These are phyloP conservation scores for Eupristina koningsbergeri DNA, from an alignment of 1,140 invertebrate species.

Conservation along the genomic window DNA sequence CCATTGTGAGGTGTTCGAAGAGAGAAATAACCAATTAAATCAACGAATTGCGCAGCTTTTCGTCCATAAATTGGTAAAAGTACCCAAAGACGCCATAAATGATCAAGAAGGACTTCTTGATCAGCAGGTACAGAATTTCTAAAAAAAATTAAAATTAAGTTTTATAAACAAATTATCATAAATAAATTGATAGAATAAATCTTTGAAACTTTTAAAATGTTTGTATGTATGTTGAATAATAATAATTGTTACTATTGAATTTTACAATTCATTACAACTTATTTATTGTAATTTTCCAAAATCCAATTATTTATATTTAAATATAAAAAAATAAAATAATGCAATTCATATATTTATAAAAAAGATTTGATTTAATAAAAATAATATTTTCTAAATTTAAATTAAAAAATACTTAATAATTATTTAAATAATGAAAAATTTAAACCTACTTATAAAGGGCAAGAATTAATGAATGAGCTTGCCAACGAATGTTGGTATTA, in stretches of 20 bases:
- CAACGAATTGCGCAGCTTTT: conserved; percentile 96
- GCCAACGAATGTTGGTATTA: conserved; percentile 93
- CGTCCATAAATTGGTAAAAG: conserved; percentile 91
- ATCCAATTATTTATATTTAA: too few species aligned
- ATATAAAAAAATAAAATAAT: too few species aligned
- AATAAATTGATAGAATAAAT: background rate
- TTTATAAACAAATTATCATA: conserved; percentile 2
- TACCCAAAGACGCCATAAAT: conserved; percentile 94
- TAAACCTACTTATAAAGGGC: conserved; percentile 85
- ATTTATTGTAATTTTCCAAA: too few species aligned
- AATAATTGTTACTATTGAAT: too few species aligned
- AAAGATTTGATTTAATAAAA: background rate
- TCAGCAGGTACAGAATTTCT: conserved; percentile 82
- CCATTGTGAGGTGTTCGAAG: conserved; percentile 82
- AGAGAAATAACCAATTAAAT: conserved; percentile 94
- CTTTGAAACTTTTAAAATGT: background rate
- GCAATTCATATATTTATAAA: background rate
- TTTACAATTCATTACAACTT: too few species aligned
- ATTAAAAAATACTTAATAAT: too few species aligned
- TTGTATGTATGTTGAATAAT: background rate
- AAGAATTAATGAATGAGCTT: conserved; percentile 91
- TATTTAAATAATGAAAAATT: conserved; percentile 36
- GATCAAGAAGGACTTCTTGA: conserved; percentile 85
- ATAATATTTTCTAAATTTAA: background rate
- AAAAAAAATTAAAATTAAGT: conserved; percentile 34